Conservation (phyloP, 2,113 vertebrate genomes). For the Micronycteris hirsuta region DNA sequence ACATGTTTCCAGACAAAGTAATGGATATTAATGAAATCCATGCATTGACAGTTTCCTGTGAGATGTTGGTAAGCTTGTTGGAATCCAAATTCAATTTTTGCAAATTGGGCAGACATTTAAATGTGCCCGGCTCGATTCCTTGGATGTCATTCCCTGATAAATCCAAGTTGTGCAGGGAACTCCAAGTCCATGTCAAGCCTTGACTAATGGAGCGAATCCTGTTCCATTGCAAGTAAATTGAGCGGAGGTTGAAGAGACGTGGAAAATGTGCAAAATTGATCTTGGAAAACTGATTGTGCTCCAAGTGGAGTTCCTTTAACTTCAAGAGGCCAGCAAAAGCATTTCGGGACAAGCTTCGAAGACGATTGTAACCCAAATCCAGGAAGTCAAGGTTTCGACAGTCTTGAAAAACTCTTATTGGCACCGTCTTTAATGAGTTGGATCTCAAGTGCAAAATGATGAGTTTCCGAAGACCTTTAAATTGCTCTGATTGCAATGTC, state of each 20-base stretch:
- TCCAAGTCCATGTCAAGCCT: conserved; percentile 97
- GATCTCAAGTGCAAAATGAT: conserved; percentile 95
- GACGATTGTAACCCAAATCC: conserved; percentile 96
- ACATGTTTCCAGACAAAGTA: conserved; percentile 94
- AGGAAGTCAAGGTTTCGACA: conserved; percentile 97
- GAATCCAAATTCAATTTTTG: conserved; percentile 97
- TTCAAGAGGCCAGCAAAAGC: conserved; percentile 96
- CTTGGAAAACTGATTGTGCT: conserved; percentile 98
- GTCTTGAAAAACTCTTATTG: conserved; percentile 94
- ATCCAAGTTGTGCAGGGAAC: conserved; percentile 97
- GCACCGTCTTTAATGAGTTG: conserved; percentile 93
- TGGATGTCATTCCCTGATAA: conserved; percentile 96
- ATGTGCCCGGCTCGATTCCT: conserved; percentile 89
- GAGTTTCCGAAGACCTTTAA: conserved; percentile 93
- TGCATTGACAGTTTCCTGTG: conserved; percentile 90
- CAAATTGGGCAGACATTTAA: conserved; percentile 95
- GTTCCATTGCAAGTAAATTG: conserved; percentile 97
- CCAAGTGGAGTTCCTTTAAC: conserved; percentile 94
- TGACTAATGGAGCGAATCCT: conserved; percentile 92
- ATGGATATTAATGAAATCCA: conserved; percentile 98
- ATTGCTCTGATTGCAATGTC: conserved; percentile 90
- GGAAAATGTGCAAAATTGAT: conserved; percentile 97
- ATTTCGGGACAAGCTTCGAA: conserved; percentile 93
- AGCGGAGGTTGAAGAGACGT: conserved; percentile 93
- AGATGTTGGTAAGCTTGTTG: conserved; percentile 96